Base-by-base conservation (phyloP, 1,140 invertebrate genomes). In the Littorina saxatilis region DNA sequence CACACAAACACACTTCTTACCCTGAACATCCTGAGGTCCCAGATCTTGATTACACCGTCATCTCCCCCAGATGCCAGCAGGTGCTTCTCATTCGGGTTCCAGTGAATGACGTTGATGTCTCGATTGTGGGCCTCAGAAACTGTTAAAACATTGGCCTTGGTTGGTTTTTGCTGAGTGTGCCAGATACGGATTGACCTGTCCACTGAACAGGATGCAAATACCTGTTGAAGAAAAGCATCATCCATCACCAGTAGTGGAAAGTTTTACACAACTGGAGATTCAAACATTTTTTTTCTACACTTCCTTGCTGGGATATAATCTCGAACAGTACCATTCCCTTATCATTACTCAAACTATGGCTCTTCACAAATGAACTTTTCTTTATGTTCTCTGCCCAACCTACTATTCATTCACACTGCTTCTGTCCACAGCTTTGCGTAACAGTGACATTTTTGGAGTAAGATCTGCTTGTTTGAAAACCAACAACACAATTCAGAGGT, bases 21-120 rank as follows among this genome's bases (percentile, higher is more conserved):
- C 86, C 96, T 94, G 88, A 99, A 97, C 82, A 96, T 95, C 83
- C 98, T 94, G 47, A 99, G 93, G 91, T 99, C 99, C 99, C 99
- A 99, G 50, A 99, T 94, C 90, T 97, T 96, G 17, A 99, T 91
- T 39, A 95, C 94, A 0, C 98, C 97, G 94, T 99, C 99, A 93
- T 99, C 99, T 79, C 98, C 98, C 90, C 96, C 97, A 55, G 80
- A 82, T 85, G 97, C 97, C 3, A 96, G 95, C 86, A 99, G 96
- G 87, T 98, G 97, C 7, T 94, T 92, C 91, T 99, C 98, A 87
- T 95, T 95, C 82, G 91, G 94, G 93, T 99, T 99, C 99, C 99
- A 99, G 83, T 96, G 96, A 84, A 99, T 97, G 1, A 99, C 99
- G 94, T 99, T 99, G 0, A 99, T 95, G 93, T 99, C 99, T 84